These are phyloP conservation scores for Sebastes kiyomatsui DNA, from an alignment of 2,797 vertebrate species.

Conservation along the genomic window DNA sequence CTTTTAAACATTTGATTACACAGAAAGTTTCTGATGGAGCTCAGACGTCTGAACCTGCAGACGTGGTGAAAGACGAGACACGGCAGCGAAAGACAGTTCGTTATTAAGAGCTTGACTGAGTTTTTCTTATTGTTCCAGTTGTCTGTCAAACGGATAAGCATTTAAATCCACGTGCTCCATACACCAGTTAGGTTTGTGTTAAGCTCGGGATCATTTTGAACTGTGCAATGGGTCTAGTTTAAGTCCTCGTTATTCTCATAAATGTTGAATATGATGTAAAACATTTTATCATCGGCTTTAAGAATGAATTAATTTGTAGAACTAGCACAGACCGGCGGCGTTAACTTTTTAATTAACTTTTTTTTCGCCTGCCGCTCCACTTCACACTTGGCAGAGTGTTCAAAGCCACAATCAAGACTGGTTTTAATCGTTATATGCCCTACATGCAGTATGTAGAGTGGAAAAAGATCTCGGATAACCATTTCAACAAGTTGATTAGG, in stretches of 20 bases:
- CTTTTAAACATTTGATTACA: neutral
- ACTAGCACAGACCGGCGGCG: too few species aligned
- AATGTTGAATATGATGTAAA: neutral
- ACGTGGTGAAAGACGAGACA: neutral
- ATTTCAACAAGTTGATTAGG: too few species aligned
- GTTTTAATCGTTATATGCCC: too few species aligned
- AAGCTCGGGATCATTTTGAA: neutral
- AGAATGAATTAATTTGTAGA: too few species aligned
- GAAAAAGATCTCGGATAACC: too few species aligned
- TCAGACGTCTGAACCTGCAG: neutral
- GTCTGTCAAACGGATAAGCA: neutral
- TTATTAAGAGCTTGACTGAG: neutral
- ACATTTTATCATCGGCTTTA: neutral
- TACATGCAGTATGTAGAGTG: too few species aligned
- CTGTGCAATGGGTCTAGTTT: neutral
- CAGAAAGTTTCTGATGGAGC: neutral
- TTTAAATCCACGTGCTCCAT: neutral
- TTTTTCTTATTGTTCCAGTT: neutral
- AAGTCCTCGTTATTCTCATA: neutral
- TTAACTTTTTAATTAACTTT: too few species aligned
- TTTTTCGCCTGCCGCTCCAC: too few species aligned
- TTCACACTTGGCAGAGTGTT: too few species aligned
- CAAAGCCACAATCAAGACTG: too few species aligned
- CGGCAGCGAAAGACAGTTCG: neutral
- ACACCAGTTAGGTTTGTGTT: neutral